A percentile compares a stretch with the other conserved stretches of the same genome.
Evolutionary conservation across 2,113 vertebrate genomes (phyloP).

Genomic region (Corvus cornix): DNA sequence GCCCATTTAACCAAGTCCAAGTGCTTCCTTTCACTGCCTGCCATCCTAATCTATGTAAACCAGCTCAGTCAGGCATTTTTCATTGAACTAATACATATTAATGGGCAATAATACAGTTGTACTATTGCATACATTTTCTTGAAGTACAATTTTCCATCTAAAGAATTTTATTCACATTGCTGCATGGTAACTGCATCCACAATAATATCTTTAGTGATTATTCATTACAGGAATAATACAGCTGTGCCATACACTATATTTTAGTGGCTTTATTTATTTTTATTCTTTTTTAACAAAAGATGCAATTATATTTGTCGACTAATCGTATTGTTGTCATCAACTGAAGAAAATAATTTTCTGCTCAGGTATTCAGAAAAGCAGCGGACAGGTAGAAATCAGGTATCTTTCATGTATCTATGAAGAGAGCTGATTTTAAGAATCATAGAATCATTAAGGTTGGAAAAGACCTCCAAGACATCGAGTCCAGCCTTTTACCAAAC

Average conservation of each 20-base stretch:
- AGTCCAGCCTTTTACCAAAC: background rate
- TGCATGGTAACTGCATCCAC: conserved; percentile 60
- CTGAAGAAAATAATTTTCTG: background rate
- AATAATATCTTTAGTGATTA: conserved; percentile 67
- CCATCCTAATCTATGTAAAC: conserved; percentile 64
- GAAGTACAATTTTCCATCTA: conserved; percentile 68
- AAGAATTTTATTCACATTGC: conserved; percentile 68
- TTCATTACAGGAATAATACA: conserved; percentile 65
- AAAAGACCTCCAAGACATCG: background rate
- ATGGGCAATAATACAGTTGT: conserved; percentile 68
- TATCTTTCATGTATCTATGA: background rate
- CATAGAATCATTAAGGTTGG: background rate
- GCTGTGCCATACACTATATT: conserved; percentile 29
- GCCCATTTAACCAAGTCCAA: conserved; percentile 63
- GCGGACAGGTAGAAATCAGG: background rate
- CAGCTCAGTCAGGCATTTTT: conserved; percentile 57
- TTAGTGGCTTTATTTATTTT: background rate
- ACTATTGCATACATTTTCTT: conserved; percentile 65
- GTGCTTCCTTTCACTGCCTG: conserved; percentile 53
- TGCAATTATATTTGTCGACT: conserved; percentile 4
- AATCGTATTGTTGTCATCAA: conserved; percentile 34
- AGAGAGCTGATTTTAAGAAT: background rate
- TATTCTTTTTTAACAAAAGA: conserved; percentile 14
- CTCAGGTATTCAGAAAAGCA: background rate
- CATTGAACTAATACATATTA: conserved; percentile 73